These are phyloP conservation scores for Epinephelus fuscoguttatus DNA, from an alignment of 2,113 vertebrate genomes.

Conservation along the genomic window DNA sequence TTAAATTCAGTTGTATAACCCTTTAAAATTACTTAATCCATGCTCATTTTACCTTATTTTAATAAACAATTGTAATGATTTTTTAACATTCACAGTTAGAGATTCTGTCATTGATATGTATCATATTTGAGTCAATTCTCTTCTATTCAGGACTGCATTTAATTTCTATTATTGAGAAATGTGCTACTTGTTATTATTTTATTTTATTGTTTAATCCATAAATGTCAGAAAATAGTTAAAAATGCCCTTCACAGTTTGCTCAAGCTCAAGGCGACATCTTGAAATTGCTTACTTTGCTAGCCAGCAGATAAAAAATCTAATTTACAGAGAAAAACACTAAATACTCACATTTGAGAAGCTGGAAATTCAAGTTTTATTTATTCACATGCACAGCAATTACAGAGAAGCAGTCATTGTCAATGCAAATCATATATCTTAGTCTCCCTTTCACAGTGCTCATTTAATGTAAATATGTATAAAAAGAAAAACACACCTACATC, in stretches of 20 bases:
- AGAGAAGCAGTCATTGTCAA: no score
- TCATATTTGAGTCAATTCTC: not conserved
- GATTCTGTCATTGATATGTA: not conserved
- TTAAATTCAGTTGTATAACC: not conserved
- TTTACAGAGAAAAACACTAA: not conserved
- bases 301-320: not conserved
- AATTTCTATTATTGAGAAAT: no score
- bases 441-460: no score
- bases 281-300: not conserved
- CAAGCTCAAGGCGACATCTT: not conserved
- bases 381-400: no score
- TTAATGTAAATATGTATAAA: no score
- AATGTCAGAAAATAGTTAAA: not conserved
- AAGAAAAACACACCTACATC: no score
- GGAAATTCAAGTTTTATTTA: no score
- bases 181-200: not conserved
- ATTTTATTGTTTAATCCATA: not conserved
- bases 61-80: not conserved
- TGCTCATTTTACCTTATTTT: not conserved
- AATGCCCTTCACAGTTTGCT: not conserved
- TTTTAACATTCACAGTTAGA: not conserved
- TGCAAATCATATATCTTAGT: no score
- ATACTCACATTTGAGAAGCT: not conserved
- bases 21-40: not conserved
- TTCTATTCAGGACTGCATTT: not conserved